These are phyloP conservation scores for Bombyx mori DNA, from an alignment of 1,140 invertebrate species.

Conservation along the genomic window ASM3026992v2 NC_085118.1:7356001-7356500, in stretches of 20 bases:
- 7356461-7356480: too few relatives aligned
- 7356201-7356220: conserved; percentile 59
- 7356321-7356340: too few relatives aligned
- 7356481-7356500: too few relatives aligned
- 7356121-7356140: conserved; percentile 63
- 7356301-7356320: too few relatives aligned
- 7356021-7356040: not conserved
- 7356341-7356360: too few relatives aligned
- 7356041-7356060: conserved; percentile 3
- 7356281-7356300: too few relatives aligned
- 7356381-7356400: too few relatives aligned
- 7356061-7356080: conserved; percentile 27
- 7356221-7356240: conserved; percentile 48
- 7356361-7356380: too few relatives aligned
- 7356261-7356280: conserved; percentile 7
- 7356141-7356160: conserved; percentile 67
- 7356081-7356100: conserved; percentile 21
- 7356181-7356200: conserved; percentile 47
- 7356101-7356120: conserved; percentile 35
- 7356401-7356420: too few relatives aligned
- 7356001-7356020: not conserved
- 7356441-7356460: too few relatives aligned
- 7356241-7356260: conserved; percentile 44
- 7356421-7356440: too few relatives aligned
- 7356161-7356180: conserved; percentile 68